A percentile compares a stretch with the other conserved stretches of the same genome.
phyloP scores from a whole-genome alignment of 2,888 invertebrate genomes.

The Masnerella sp. region DNA sequence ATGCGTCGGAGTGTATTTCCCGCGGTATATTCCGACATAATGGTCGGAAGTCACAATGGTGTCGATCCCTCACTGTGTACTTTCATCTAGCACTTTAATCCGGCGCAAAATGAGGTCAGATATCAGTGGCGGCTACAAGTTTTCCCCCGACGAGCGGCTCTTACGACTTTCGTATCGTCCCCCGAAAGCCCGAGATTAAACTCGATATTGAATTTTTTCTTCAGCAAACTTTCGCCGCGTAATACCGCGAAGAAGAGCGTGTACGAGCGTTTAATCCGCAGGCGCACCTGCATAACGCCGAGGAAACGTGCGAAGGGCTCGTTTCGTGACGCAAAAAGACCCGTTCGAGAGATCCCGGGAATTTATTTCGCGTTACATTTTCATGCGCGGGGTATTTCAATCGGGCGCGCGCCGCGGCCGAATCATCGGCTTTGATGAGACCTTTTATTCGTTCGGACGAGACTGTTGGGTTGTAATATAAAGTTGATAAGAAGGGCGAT shows the following conservation, averaged over 20 bases:
- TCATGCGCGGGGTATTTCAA: conserved; percentile 47
- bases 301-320: conserved; percentile 48
- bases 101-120: conserved; percentile 57
- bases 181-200: conserved; percentile 66
- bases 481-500: not conserved
- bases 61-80: conserved; percentile 48
- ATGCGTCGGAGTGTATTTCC: conserved; percentile 36
- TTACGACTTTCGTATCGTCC: conserved; percentile 63
- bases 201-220: conserved; percentile 67
- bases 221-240: conserved; percentile 53
- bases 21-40: conserved; percentile 38
- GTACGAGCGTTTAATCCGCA: conserved; percentile 59
- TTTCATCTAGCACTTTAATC: conserved; percentile 58
- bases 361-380: conserved; percentile 56
- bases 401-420: conserved; percentile 25
- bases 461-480: conserved; percentile 26
- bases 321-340: conserved; percentile 33
- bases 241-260: conserved; percentile 56
- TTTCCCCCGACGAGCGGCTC: conserved; percentile 52
- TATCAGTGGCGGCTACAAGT: conserved; percentile 56
- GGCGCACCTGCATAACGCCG: conserved; percentile 44
- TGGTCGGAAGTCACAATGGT: conserved; percentile 53
- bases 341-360: conserved; percentile 35
- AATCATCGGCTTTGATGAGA: conserved; percentile 20
- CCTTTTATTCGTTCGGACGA: conserved; percentile 15